Conservation (phyloP, 1,140 invertebrate species). For the Glossosoma conforme region DNA sequence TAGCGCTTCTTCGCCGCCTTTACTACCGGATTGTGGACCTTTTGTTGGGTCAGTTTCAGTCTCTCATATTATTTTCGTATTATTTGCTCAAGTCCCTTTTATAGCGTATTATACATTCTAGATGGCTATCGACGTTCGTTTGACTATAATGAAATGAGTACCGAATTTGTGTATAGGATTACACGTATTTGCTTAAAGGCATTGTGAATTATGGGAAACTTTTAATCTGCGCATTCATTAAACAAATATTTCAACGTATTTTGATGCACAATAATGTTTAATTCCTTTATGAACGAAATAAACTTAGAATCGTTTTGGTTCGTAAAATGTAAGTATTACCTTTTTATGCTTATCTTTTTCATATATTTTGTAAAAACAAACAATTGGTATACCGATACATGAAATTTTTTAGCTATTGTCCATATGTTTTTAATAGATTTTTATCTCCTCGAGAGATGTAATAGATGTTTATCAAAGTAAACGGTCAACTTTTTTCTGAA, state of each 20-base stretch:
- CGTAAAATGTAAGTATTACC: no score
- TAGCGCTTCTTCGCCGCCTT: no score
- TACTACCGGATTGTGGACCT: no score
- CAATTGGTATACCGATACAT: no score
- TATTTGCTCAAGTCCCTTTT: constrained; percentile 15
- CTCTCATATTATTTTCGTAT: constrained; percentile 6
- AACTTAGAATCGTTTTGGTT: no score
- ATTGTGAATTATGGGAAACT: constrained; percentile 13
- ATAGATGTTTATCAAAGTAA: no score
- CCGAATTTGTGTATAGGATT: constrained; percentile 16
- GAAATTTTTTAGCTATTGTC: no score
- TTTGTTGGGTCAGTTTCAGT: constrained; percentile 11
- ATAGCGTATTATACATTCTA: constrained; percentile 2
- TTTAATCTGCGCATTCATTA: constrained; percentile 16
- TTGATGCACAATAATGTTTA: background rate
- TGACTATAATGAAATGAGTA: constrained; percentile 14
- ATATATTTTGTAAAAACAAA: no score
- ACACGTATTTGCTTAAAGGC: constrained; percentile 8
- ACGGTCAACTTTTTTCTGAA: no score
- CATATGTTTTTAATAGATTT: no score
- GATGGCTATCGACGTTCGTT: constrained; percentile 16
- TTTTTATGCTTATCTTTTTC: no score
- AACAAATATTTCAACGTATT: constrained; percentile 13
- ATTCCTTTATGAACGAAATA: constrained; percentile 12
- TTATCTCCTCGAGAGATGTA: no score